phyloP scores from a whole-genome alignment of 2,888 invertebrate genomes.

The Drosophila yooni region DNA sequence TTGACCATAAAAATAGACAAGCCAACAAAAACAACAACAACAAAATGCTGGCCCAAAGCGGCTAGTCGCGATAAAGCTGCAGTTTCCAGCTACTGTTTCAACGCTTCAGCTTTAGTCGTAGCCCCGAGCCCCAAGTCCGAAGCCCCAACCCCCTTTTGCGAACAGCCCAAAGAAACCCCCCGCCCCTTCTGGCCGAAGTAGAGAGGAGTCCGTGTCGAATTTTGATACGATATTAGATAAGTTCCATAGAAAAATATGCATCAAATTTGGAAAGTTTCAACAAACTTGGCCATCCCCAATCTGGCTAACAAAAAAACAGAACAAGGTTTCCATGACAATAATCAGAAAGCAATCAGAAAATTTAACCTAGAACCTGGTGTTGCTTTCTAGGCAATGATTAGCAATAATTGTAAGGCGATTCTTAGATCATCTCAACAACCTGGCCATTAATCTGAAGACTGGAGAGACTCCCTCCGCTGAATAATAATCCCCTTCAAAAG shows the following conservation, averaged over 20 bases:
- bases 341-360: neutral
- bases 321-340: neutral
- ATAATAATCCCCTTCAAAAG: neutral
- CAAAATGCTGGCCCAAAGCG: slow-evolving; percentile 16
- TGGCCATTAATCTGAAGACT: neutral
- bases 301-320: neutral
- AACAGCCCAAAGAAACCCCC: neutral
- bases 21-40: slow-evolving; percentile 36
- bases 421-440: neutral
- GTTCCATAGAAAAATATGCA: neutral
- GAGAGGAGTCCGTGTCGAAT: slow-evolving; percentile 15
- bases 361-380: neutral
- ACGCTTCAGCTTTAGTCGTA: slow-evolving; percentile 34
- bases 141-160: neutral
- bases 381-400: neutral
- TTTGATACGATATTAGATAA: neutral
- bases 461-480: neutral
- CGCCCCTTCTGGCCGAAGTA: neutral
- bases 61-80: slow-evolving; percentile 53
- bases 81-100: slow-evolving; percentile 33
- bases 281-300: neutral
- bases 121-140: neutral
- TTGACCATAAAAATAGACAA: slow-evolving; percentile 62
- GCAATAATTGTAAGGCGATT: neutral
- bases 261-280: neutral